Base-by-base conservation (phyloP, 2,888 invertebrate genomes). In the Toxonevra muliebris region DNA sequence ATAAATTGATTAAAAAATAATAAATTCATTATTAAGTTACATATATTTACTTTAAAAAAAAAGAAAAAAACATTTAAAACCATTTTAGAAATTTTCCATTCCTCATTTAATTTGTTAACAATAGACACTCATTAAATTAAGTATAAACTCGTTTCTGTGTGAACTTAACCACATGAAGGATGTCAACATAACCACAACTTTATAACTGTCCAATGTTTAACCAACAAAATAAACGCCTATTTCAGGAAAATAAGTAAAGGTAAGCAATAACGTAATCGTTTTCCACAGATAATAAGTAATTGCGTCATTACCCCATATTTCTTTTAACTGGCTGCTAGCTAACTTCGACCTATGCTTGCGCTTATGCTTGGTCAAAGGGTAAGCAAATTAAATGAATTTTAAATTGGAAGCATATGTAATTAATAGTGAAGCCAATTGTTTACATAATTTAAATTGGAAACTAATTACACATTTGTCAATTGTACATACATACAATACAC, bases 161-260 rank as follows among this genome's bases (percentile, higher is more conserved):
- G 80, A 78, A 66, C 66, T 60, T 13, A 54, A 54, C 54, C 3
- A 54, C 4, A n/a, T 15, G 17, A 17, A 17, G 20, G 5, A 7
- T 7, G 8, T 41, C 45, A 20, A 43, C 40, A 45, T 40, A 48
- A 48, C 50, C 13, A 48, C 13, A 48, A 48, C 13, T n/a, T 15
- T 48, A 15, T 48, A 60, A 53, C 66, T 76, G 79, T 78, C 73
- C 74, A 78, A 76, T 81, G 80, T 80, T 82, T 82, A 80, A 77
- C 79, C 82, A 82, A 77, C 78, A 80, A 75, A 74, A 69, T 76
- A 69, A 74, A 79, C 82, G 80, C 81, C 82, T 71, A 69, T 69
- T 75, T 68, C 48, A 54, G 15, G 15, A 12, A n/a, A 54, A 12
- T n/a, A 12, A 54, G 17, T 12, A 13, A 54, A 54, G 12, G 20